phyloP scores from a whole-genome alignment of 2,113 vertebrate species.

The Murina feae region DNA sequence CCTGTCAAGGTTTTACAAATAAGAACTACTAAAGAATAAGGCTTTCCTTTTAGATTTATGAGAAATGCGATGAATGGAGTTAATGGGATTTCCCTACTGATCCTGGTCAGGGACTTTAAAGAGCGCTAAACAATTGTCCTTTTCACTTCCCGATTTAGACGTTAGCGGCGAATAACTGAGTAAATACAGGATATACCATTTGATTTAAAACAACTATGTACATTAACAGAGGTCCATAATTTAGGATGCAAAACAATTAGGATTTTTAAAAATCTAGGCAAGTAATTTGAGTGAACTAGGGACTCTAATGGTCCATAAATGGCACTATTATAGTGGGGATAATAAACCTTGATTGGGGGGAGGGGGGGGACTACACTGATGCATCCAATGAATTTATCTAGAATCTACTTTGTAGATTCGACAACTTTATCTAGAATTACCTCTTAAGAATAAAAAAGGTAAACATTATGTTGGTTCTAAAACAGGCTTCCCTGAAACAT shows the following conservation, averaged over 20 bases:
- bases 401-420: no score
- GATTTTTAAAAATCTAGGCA: neutral
- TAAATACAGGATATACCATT: neutral
- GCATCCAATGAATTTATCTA: neutral
- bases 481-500: neutral
- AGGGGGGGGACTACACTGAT: neutral
- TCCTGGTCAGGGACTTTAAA: constrained; percentile 70
- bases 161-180: constrained; percentile 54
- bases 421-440: neutral
- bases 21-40: constrained; percentile 73
- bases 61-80: constrained; percentile 70
- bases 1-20: constrained; percentile 77
- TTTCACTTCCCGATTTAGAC: constrained; percentile 70
- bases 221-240: constrained; percentile 1
- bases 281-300: neutral
- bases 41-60: constrained; percentile 75
- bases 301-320: neutral
- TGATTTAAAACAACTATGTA: constrained; percentile 33
- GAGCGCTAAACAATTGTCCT: constrained; percentile 72
- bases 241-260: constrained; percentile 21
- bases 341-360: neutral
- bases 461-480: neutral
- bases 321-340: neutral
- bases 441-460: neutral
- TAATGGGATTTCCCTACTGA: constrained; percentile 78